Evolutionary conservation across 2,113 vertebrate genomes (phyloP), one percentile per base, ranked within the genome.

Genomic region (Melanotaenia duboulayi): DNA sequence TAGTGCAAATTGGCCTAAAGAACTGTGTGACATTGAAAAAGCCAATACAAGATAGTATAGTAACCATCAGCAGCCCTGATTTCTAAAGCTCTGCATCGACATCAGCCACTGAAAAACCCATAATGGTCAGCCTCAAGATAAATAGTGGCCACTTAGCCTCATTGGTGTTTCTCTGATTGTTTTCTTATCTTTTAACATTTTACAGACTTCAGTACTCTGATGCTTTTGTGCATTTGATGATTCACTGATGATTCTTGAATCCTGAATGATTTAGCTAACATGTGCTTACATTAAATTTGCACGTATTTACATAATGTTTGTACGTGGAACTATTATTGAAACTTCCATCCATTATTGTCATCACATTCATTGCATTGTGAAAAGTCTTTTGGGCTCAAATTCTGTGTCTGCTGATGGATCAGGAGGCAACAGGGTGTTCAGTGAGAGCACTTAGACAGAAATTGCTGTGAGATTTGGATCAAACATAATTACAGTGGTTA

Each of bases 401-500:
- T 80, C 42, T 16, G 14, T 62, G 50, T 55, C 11, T 52, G 65
- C 64, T 35, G 20, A 80, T 71, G 64, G 61, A 78, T 79, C 76
- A 63, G 72, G 25, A 80, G 78, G 58, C 52, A 61, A 58, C 51
- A 8, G 49, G 48, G 35, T 73, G 57, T 73, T 80, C 63, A 70
- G 65, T 68, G 65, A 81, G 63, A 82, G 71, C 84, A 76, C 78
- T 88, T 88, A 22, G 35, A 79, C 4, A 72, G 82, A 74, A 89
- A 88, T 77, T 86, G 76, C 82, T 65, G 66, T 11, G 4, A 78
- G 67, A 82, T 84, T 79, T 80, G 56, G 37, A 83, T 88, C 73
- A 80, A 71, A 72, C 8, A 1, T 85, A 79, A 84, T 81, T 84
- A 82, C 44, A 39, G 61, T 77, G 24, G 39, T 79, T 84, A 78